Base-by-base conservation (phyloP, 2,888 invertebrate genomes). In the Nomada fabriciana region DNA sequence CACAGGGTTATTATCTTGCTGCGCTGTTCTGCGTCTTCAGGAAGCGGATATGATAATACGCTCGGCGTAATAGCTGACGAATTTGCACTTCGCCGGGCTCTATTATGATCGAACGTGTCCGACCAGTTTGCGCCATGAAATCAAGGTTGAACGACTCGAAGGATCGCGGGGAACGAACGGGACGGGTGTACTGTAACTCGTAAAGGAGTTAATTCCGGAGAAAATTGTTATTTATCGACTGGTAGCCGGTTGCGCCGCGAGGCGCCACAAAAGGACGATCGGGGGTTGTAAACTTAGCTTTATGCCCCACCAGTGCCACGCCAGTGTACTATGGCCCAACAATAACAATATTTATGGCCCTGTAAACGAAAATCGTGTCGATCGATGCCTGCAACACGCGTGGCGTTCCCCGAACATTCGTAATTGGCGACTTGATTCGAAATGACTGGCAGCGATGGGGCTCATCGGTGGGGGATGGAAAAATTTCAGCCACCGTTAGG, bases 11-110 rank as follows among this genome's bases (percentile, higher is more conserved):
- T 71, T 71, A 52, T 50, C 70, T n/a, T 11, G n/a, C 60, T 5
- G 18, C 20, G 55, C 5, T 13, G n/a, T 9, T 18, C 20, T 13
- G 47, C 57, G 69, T 57, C 69, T 18, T 29, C 43, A n/a, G 23
- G 57, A 4, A 29, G 11, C 29, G 50, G 29, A 59, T 70, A 36
- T 60, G 50, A 70, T 69, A 47, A 69, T 70, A 4, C 25, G 43
- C 59, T 20, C 36, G 23, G 10, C 15, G 36, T 15, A 20, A 36
- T 36, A 36, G 4, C 15, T 2, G 67, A 67, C 53, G 53, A 53
- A 67, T 67, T 52, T 53, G 53, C 67, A 53, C 53, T 53, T 53
- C n/a, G 9, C 53, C 42, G 23, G 42, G 36, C 55, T 68, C 55
- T 50, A 53, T 68, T 53, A 20, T 11, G 36, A 43, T 67, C 53